These are phyloP conservation scores for Centropristis striata DNA, from an alignment of 2,113 vertebrate genomes.

Conservation along the genomic window DNA sequence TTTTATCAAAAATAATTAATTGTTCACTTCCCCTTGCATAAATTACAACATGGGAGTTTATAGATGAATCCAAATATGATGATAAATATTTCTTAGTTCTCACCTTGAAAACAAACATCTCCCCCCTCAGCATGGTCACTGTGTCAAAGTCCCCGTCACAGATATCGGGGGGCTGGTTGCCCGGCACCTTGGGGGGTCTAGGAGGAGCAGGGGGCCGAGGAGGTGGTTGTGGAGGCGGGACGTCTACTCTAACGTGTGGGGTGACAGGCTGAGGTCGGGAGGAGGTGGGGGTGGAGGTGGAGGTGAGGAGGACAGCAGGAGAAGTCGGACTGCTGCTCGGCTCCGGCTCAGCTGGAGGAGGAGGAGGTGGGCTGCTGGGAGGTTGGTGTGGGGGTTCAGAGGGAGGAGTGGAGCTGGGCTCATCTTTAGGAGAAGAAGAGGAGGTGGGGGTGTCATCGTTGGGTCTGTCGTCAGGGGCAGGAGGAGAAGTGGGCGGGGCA, in stretches of 20 bases:
- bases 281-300: conserved; percentile 64
- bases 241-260: conserved; percentile 48
- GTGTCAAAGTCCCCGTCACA: conserved; percentile 85
- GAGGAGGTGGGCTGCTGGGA: conserved; percentile 66
- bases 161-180: conserved; percentile 82
- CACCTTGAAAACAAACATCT: conserved; percentile 89
- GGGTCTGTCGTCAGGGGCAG: conserved; percentile 17
- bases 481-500: conserved; percentile 59
- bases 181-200: conserved; percentile 83
- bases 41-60: not conserved
- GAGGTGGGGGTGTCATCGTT: conserved; percentile 21
- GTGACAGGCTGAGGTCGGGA: conserved; percentile 56
- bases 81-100: conserved; percentile 10
- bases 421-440: conserved; percentile 28
- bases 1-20: conserved; percentile 10
- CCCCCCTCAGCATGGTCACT: conserved; percentile 83
- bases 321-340: conserved; percentile 72
- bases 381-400: not conserved
- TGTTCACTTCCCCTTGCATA: not conserved
- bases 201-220: conserved; percentile 76
- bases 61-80: not conserved
- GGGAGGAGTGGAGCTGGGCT: conserved; percentile 56
- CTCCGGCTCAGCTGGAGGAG: conserved; percentile 80
- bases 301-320: conserved; percentile 70
- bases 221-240: conserved; percentile 60